phyloP scores from a whole-genome alignment of 2,113 vertebrate genomes.

The Glareola pratincola region DNA sequence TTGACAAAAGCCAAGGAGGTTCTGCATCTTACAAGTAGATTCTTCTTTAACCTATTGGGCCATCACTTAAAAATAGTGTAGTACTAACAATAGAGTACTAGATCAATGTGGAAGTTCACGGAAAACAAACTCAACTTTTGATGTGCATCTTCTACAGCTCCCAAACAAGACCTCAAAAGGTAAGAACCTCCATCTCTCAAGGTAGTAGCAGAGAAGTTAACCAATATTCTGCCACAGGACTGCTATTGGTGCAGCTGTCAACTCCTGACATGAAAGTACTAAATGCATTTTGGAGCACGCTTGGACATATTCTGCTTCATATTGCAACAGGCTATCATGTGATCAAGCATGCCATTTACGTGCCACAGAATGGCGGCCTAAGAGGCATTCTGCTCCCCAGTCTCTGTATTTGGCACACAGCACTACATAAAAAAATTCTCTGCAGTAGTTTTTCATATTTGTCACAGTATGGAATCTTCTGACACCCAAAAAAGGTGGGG shows the following conservation, averaged over 20 bases:
- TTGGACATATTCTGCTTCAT: not conserved
- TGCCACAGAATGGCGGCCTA: not conserved
- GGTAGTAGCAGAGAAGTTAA: not conserved
- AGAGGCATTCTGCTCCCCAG: not conserved
- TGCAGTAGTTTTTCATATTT: not conserved
- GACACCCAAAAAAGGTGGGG: not conserved
- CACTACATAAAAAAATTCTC: not conserved
- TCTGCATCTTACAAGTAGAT: not conserved
- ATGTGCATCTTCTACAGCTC: not conserved
- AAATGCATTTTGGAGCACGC: not conserved
- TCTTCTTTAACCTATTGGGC: not conserved
- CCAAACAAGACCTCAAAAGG: not conserved
- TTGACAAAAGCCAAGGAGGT: not conserved
- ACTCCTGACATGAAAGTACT: not conserved
- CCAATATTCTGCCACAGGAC: not conserved
- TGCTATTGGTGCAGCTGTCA: not conserved
- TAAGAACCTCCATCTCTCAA: not conserved
- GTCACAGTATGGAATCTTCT: not conserved
- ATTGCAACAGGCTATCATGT: not conserved
- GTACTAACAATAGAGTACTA: not conserved
- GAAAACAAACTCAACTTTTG: not conserved
- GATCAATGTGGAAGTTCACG: not conserved
- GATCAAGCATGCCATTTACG: not conserved
- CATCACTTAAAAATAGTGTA: not conserved
- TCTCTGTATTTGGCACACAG: rapidly evolving